These are phyloP conservation scores for Phenganax marumi DNA, from an alignment of 92 coral and sea anemone genomes.

Conservation along the genomic window DNA sequence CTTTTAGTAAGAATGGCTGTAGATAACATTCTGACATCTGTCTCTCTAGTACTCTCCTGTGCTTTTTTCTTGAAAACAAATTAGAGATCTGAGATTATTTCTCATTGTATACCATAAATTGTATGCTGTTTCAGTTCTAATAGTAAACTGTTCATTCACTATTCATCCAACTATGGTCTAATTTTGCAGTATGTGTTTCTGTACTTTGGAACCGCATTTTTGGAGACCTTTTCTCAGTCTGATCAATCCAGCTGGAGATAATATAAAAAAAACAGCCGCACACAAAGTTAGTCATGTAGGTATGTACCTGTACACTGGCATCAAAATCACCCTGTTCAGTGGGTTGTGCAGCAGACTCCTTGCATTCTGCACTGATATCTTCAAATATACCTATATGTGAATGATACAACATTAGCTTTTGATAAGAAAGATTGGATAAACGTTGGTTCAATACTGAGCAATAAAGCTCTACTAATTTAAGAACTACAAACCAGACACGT, in stretches of 20 bases:
- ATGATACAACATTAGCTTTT: neutral
- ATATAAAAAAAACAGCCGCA: neutral
- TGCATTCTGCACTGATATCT: slow-evolving; percentile 73
- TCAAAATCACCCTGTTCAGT: slow-evolving; percentile 42
- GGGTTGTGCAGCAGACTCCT: slow-evolving; percentile 55
- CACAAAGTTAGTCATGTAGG: neutral
- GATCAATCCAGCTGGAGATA: too few relatives aligned
- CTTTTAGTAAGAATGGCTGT: slow-evolving; percentile 79
- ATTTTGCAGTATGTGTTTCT: too few relatives aligned
- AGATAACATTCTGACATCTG: slow-evolving; percentile 38
- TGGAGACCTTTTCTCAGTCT: too few relatives aligned
- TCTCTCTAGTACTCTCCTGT: slow-evolving; percentile 65
- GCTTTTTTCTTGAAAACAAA: slow-evolving; percentile 49
- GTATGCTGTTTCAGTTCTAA: too few relatives aligned
- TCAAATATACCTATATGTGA: slow-evolving; percentile 74
- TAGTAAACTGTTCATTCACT: too few relatives aligned
- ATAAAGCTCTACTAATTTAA: neutral
- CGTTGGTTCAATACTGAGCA: neutral
- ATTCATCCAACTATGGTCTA: too few relatives aligned
- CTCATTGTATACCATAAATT: too few relatives aligned
- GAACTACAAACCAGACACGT: neutral
- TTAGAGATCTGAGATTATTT: too few relatives aligned
- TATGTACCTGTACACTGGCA: too few relatives aligned
- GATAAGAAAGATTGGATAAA: too few relatives aligned
- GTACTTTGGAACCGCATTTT: too few relatives aligned